A percentile compares a stretch with the other conserved stretches of the same genome.
Conservation (phyloP, 2,797 vertebrate species). For the Phoxinus dragarum region DNA sequence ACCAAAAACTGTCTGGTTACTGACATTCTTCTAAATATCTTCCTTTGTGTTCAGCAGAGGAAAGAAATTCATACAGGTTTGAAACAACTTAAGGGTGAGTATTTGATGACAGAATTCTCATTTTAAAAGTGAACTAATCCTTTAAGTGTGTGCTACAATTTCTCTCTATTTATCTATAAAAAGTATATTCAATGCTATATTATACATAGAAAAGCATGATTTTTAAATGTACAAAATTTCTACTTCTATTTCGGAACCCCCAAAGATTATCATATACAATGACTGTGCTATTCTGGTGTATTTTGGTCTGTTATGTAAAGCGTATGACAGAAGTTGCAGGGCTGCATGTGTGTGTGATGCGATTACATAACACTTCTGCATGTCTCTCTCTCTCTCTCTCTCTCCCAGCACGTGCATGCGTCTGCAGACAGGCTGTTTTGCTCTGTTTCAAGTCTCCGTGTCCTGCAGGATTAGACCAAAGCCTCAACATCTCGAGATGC, state of each 20-base stretch:
- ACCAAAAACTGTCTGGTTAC: no score
- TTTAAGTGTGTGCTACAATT: neutral
- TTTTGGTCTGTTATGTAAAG: constrained; percentile 7
- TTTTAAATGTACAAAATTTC: neutral
- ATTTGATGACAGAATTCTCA: no score
- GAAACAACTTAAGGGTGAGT: no score
- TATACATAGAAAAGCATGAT: neutral
- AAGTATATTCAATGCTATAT: neutral
- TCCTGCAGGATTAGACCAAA: constrained; percentile 35
- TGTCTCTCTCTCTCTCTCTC: neutral
- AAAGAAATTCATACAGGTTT: no score
- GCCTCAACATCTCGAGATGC: constrained; percentile 32
- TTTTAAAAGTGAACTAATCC: no score
- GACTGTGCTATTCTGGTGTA: neutral
- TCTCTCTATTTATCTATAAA: neutral
- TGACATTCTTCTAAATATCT: no score
- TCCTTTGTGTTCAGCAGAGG: no score
- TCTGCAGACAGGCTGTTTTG: neutral
- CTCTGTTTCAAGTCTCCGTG: constrained; percentile 18
- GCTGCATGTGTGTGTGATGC: neutral
- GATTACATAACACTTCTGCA: neutral
- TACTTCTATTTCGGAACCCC: neutral
- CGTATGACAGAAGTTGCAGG: neutral
- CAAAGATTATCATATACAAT: neutral
- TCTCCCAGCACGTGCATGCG: neutral